Evolutionary conservation across 1,140 invertebrate genomes (phyloP).

Genomic region (Arion vulgaris): DNA sequence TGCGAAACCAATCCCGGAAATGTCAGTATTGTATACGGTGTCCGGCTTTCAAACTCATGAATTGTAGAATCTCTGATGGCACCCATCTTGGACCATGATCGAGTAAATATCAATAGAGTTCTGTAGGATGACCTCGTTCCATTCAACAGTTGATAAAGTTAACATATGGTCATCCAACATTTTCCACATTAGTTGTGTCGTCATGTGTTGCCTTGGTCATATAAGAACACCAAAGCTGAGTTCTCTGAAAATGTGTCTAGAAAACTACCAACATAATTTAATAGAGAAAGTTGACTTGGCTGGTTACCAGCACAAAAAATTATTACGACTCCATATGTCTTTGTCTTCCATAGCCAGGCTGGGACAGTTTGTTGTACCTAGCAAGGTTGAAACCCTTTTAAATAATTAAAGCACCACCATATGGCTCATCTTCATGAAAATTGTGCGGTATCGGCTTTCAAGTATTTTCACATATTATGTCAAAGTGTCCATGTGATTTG

Average conservation of each 20-base stretch:
- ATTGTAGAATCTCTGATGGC: slow-evolving; percentile 74
- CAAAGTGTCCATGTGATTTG: background rate
- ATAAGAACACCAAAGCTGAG: background rate
- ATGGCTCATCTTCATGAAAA: slow-evolving; percentile 3
- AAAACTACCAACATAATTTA: background rate
- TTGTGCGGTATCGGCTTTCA: background rate
- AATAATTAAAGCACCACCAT: background rate
- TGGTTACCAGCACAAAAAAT: background rate
- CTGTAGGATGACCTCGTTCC: slow-evolving; percentile 59
- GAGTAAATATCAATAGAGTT: slow-evolving; percentile 83
- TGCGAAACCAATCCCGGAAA: slow-evolving; percentile 17
- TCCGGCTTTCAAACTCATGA: background rate
- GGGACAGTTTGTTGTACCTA: background rate
- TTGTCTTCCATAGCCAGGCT: slow-evolving; percentile 1
- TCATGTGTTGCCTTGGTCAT: slow-evolving; percentile 13
- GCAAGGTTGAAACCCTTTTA: background rate
- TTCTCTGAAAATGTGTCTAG: background rate
- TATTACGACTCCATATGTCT: background rate
- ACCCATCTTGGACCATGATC: slow-evolving; percentile 94
- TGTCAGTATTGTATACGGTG: background rate
- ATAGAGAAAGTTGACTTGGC: background rate
- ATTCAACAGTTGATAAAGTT: slow-evolving; percentile 12
- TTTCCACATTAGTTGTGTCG: background rate
- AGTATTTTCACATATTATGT: background rate
- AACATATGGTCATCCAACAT: background rate